Evolutionary conservation across 2,888 invertebrate species (phyloP).

Genomic region (Epinotia brunnichana): DNA sequence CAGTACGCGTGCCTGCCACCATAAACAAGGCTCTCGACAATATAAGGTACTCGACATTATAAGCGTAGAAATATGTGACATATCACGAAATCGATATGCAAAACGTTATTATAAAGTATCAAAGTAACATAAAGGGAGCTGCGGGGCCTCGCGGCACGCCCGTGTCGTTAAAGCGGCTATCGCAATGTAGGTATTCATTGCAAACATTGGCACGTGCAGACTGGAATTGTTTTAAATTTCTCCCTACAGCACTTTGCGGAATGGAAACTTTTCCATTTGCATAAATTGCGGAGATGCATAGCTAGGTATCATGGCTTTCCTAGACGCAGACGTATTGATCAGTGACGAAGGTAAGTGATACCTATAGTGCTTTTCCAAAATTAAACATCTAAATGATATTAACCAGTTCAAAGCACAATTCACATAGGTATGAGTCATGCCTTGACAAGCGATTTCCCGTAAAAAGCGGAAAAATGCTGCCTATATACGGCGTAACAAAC

Average conservation of each 20-base stretch:
- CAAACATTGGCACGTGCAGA: conserved; percentile 64
- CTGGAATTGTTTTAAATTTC: conserved; percentile 68
- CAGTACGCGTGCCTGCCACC: no score
- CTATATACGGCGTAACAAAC: no score
- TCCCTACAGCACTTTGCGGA: conserved; percentile 45
- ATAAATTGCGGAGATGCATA: conserved; percentile 51
- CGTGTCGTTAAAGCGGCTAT: conserved; percentile 51
- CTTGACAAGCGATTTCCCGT: no score
- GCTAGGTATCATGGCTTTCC: conserved; percentile 5
- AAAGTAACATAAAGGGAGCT: conserved; percentile 29
- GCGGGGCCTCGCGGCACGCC: conserved; percentile 54
- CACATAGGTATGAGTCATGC: no score
- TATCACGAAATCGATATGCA: conserved; percentile 15
- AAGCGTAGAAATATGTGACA: conserved; percentile 27
- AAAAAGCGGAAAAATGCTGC: no score
- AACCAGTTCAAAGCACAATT: no score
- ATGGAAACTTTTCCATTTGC: conserved; percentile 54
- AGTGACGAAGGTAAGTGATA: not conserved
- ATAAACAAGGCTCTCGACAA: no score
- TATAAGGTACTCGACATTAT: no score
- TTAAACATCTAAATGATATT: no score
- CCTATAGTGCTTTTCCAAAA: no score
- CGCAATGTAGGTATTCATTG: conserved; percentile 52
- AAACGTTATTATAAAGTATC: conserved; percentile 29
- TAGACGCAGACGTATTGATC: not conserved